These are phyloP conservation scores for Drosophila orena DNA, from an alignment of 1,140 invertebrate genomes.

Conservation along the genomic window DNA sequence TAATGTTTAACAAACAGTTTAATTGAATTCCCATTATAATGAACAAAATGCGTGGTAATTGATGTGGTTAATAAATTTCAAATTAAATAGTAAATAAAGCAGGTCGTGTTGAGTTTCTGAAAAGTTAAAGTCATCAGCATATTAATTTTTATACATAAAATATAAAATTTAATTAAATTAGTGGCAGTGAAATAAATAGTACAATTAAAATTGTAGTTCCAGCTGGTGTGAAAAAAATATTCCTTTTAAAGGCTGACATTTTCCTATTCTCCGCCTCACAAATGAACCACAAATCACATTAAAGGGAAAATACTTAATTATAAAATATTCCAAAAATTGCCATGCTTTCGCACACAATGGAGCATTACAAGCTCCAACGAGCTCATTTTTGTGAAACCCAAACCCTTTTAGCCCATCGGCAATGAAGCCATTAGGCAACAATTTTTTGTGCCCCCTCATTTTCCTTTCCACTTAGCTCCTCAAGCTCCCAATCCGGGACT, in stretches of 20 bases:
- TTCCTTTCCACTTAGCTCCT: conserved; percentile 7
- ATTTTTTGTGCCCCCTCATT: conserved; percentile 21
- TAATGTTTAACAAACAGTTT: conserved; percentile 41
- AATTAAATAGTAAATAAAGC: conserved; percentile 2
- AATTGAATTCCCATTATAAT: conserved; percentile 63
- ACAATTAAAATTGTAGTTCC: too few relatives aligned
- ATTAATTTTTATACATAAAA: not conserved
- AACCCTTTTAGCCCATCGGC: conserved; percentile 25
- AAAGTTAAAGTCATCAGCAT: not conserved
- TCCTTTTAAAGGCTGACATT: not conserved
- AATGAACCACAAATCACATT: not conserved
- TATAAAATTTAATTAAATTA: not conserved
- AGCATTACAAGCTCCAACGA: conserved; percentile 43
- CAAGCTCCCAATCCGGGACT: conserved; percentile 38
- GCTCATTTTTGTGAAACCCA: conserved; percentile 1
- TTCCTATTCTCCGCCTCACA: not conserved
- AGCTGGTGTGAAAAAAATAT: too few relatives aligned
- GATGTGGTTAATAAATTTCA: conserved; percentile 34
- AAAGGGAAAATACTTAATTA: not conserved
- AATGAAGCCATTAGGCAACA: conserved; percentile 72
- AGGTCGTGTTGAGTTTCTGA: not conserved
- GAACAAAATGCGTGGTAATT: conserved; percentile 14
- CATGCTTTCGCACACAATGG: conserved; percentile 20
- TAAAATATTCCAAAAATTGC: not conserved
- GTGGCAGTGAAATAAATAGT: not conserved